These are phyloP conservation scores for Nyctibius grandis DNA, from an alignment of 2,797 vertebrate genomes.

Conservation along the genomic window DNA sequence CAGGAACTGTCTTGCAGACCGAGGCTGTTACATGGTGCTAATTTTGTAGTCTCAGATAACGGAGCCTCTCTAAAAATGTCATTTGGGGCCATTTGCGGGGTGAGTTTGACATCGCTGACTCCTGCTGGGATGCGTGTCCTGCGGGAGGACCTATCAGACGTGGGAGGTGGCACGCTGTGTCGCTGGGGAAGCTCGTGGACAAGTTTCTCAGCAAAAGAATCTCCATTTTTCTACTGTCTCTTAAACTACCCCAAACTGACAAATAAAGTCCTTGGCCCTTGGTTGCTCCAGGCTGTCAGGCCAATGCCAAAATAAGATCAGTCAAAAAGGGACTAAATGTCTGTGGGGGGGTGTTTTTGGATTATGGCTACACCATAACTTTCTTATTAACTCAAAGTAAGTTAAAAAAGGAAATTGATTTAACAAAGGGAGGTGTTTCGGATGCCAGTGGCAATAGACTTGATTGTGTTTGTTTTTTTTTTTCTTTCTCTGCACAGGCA, in stretches of 20 bases:
- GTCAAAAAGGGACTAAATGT: neutral
- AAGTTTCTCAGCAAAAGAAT: neutral
- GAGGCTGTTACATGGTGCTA: conserved; percentile 16
- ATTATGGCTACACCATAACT: neutral
- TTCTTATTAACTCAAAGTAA: conserved; percentile 7
- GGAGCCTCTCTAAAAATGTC: conserved; percentile 37
- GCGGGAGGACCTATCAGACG: neutral
- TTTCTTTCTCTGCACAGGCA: neutral
- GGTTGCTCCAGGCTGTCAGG: neutral
- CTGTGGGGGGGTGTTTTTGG: neutral
- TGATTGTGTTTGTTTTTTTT: neutral
- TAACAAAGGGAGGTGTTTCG: neutral
- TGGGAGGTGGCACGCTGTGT: neutral
- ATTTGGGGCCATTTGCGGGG: conserved; percentile 25
- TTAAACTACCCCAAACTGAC: neutral
- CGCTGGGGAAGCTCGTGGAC: neutral
- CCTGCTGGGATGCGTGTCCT: neutral
- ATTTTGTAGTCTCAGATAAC: conserved; percentile 49
- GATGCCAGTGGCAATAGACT: neutral
- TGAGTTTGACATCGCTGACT: conserved; percentile 12
- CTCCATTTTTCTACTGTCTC: neutral
- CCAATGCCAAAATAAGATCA: neutral
- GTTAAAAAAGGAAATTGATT: conserved; percentile 21
- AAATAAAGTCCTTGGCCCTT: neutral
- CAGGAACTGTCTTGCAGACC: neutral